Percentiles rank a stretch among this genome's conserved stretches.
phyloP scores from a whole-genome alignment of 2,113 vertebrate species.

The Fukomys damarensis region DNA sequence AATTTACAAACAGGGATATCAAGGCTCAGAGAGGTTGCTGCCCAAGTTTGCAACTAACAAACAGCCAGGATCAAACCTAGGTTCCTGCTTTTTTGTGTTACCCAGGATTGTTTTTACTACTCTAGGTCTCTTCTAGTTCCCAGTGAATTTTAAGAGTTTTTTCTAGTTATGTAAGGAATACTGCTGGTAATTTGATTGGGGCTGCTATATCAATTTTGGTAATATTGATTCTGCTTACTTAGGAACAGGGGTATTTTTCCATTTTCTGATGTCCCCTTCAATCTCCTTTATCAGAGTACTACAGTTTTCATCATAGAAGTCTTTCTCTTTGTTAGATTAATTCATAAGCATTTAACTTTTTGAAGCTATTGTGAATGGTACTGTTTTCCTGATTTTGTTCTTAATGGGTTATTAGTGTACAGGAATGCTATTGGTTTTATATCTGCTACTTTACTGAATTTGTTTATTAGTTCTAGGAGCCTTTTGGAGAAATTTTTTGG shows the following conservation, averaged over 20 bases:
- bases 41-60: neutral
- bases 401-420: neutral
- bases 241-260: no score
- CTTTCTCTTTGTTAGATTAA: neutral
- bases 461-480: neutral
- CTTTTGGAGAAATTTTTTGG: neutral
- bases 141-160: neutral
- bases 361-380: neutral
- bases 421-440: neutral
- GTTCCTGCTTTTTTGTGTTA: neutral
- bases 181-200: neutral
- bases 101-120: neutral
- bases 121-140: neutral
- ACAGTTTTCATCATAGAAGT: neutral
- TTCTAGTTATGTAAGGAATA: neutral
- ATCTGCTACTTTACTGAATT: neutral
- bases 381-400: neutral
- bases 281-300: neutral
- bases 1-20: constrained; percentile 26
- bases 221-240: neutral
- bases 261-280: neutral
- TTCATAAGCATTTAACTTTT: neutral
- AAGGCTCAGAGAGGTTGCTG: neutral
- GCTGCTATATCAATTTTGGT: neutral
- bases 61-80: neutral